Percentiles rank a stretch among this genome's conserved stretches.
Evolutionary conservation across 2,888 invertebrate genomes (phyloP).

Genomic region (Torymus auratus): DNA sequence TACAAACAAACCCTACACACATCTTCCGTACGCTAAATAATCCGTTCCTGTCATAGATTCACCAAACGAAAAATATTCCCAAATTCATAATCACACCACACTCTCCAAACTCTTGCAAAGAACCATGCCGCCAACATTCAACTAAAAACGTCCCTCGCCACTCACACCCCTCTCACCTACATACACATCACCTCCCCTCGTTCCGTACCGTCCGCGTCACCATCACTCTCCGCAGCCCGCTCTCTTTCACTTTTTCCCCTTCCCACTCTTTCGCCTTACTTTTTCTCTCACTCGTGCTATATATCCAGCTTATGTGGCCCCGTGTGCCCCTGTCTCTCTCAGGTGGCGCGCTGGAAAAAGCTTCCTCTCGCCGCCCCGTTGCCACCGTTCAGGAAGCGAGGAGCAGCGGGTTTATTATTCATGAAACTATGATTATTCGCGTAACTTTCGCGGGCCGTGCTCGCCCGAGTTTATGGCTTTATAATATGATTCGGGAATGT

Average conservation of each 20-base stretch:
- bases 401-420: constrained; percentile 53
- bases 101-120: neutral
- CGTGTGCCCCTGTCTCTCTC: constrained; percentile 1
- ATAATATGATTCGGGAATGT: constrained; percentile 31
- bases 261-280: neutral
- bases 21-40: too few relatives aligned
- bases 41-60: too few relatives aligned
- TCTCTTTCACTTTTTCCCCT: constrained; percentile 19
- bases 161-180: constrained; percentile 24
- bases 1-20: too few relatives aligned
- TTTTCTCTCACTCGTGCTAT: constrained; percentile 6
- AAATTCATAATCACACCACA: too few relatives aligned
- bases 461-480: constrained; percentile 50
- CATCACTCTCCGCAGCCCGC: constrained; percentile 12
- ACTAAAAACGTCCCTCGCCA: constrained; percentile 1
- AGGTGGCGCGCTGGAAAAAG: constrained; percentile 38
- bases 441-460: constrained; percentile 42
- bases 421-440: constrained; percentile 59
- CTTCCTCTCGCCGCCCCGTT: neutral
- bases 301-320: constrained; percentile 25
- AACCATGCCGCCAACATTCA: neutral
- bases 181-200: neutral
- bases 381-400: neutral
- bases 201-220: constrained; percentile 20
- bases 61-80: too few relatives aligned